These are phyloP conservation scores for Hemicrepidius hirtus DNA, from an alignment of 2,888 invertebrate genomes.

Conservation along the genomic window DNA sequence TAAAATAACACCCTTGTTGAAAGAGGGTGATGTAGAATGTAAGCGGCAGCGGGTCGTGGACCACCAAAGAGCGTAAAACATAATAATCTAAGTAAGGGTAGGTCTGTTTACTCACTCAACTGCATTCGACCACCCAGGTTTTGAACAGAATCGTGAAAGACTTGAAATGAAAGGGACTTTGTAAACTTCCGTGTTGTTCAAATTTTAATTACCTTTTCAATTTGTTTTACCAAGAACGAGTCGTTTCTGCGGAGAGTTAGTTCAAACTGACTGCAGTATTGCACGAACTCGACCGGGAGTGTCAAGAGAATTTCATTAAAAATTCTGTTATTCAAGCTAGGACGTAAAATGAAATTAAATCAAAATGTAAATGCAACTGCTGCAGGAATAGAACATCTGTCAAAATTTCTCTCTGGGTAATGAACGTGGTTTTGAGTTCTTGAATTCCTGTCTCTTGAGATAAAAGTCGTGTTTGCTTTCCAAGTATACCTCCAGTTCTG, in stretches of 20 bases:
- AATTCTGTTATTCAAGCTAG: slow-evolving; percentile 17
- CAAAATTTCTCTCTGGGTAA: slow-evolving; percentile 13
- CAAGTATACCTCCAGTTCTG: slow-evolving; percentile 30
- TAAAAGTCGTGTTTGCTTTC: slow-evolving; percentile 38
- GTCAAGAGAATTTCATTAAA: slow-evolving; percentile 24
- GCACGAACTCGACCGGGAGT: slow-evolving; percentile 1
- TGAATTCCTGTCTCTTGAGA: slow-evolving; percentile 16
- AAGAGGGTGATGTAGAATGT: slow-evolving; percentile 44
- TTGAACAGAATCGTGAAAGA: slow-evolving; percentile 34
- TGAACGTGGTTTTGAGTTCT: slow-evolving; percentile 6
- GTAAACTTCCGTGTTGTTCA: slow-evolving; percentile 45
- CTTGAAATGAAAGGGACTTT: slow-evolving; percentile 44
- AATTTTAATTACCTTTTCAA: slow-evolving; percentile 50
- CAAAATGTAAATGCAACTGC: slow-evolving; percentile 17
- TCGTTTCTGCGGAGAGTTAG: background rate
- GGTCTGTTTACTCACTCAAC: slow-evolving; percentile 57
- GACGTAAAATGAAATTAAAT: slow-evolving; percentile 1
- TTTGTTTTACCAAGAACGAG: slow-evolving; percentile 36
- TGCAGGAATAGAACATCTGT: slow-evolving; percentile 20
- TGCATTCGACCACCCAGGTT: slow-evolving; percentile 51
- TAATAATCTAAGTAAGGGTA: slow-evolving; percentile 62
- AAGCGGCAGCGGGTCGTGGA: slow-evolving; percentile 51
- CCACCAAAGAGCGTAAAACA: slow-evolving; percentile 64
- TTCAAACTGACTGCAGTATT: slow-evolving; percentile 24
- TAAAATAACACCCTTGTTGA: slow-evolving; percentile 47